Conservation (phyloP, 1,140 invertebrate genomes). For the Cepaea nemoralis region DNA sequence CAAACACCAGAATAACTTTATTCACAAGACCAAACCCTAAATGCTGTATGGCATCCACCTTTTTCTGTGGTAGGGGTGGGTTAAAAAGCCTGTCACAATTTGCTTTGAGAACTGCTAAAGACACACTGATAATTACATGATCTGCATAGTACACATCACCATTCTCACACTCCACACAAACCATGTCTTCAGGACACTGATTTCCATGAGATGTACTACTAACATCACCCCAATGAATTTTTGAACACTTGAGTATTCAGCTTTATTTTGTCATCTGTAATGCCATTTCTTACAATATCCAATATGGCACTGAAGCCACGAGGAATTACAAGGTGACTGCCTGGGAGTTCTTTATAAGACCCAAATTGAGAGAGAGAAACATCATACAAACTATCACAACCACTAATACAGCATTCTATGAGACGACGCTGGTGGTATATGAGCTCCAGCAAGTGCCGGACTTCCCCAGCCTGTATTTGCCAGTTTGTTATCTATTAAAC, state of each 20-base stretch:
- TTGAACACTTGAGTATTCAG: constrained; percentile 81
- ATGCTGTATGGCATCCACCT: constrained; percentile 85
- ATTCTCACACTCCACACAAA: constrained; percentile 75
- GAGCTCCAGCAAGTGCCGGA: constrained; percentile 82
- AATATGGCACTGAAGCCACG: constrained; percentile 90
- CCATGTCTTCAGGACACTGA: constrained; percentile 77
- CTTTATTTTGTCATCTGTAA: constrained; percentile 81
- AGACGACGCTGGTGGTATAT: constrained; percentile 92
- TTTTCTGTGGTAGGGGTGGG: constrained; percentile 85
- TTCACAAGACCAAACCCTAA: constrained; percentile 91
- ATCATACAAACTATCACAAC: constrained; percentile 90
- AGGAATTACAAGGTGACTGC: constrained; percentile 91
- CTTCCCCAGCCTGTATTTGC: constrained; percentile 82
- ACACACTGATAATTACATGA: constrained; percentile 91
- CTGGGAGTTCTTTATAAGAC: constrained; percentile 93
- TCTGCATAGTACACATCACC: constrained; percentile 81
- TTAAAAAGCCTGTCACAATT: constrained; percentile 83
- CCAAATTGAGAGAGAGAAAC: constrained; percentile 74
- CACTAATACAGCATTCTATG: constrained; percentile 90
- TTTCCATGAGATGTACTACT: constrained; percentile 72
- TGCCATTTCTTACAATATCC: constrained; percentile 83
- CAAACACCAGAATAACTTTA: constrained; percentile 94
- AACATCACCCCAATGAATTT: constrained; percentile 78
- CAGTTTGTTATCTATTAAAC: constrained; percentile 87
- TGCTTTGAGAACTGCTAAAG: constrained; percentile 91